Base-by-base conservation (phyloP, 2,888 invertebrate species). In the Xylota segnis region DNA sequence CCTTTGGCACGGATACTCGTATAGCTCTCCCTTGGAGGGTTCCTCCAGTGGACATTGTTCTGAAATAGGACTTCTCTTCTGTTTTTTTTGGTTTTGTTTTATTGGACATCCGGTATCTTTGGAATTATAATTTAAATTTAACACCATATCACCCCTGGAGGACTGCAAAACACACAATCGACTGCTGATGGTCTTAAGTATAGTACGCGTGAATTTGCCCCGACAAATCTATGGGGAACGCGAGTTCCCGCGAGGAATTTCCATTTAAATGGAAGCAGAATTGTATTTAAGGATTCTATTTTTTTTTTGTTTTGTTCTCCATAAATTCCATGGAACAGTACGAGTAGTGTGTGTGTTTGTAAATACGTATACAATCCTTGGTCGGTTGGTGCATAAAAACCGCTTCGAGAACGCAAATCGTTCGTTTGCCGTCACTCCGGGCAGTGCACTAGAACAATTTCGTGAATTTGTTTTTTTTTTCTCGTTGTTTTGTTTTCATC, bases 211-310 rank as follows among this genome's bases (percentile, higher is more conserved):
- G 27, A 52, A 16, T 70, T 16, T 52, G n/a, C 16, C 32, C 18
- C 16, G 23, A 14, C 37, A 27, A 27, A 29, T 18, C 40, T 14
- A 59, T 50, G 18, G 27, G 47, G 37, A 34, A 2, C 29, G 54
- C 54, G 52, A 34, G 43, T 54, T 61, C 32, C 61, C 29, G 27
- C 32, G 16, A 61, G 32, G 70, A 52, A 78, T 63, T 70, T 70
- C 61, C 68, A 70, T 78, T 77, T 45, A 70, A 78, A 78, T 45
- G 43, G 61, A 70, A 54, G 27, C 32, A 32, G 23, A 78, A 70
- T 70, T 47, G 52, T 71, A 61, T 70, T 70, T 61, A 34, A 27
- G 14, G 32, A 23, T 23, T 74, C 29, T n/a, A n/a, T n/a, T n/a
- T 52, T 50, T 18, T 27, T n/a, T 37, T 50, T 72, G 29, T 61